These are phyloP conservation scores for Engraulis encrasicolus DNA, from an alignment of 2,113 vertebrate genomes.

Conservation along the genomic window DNA sequence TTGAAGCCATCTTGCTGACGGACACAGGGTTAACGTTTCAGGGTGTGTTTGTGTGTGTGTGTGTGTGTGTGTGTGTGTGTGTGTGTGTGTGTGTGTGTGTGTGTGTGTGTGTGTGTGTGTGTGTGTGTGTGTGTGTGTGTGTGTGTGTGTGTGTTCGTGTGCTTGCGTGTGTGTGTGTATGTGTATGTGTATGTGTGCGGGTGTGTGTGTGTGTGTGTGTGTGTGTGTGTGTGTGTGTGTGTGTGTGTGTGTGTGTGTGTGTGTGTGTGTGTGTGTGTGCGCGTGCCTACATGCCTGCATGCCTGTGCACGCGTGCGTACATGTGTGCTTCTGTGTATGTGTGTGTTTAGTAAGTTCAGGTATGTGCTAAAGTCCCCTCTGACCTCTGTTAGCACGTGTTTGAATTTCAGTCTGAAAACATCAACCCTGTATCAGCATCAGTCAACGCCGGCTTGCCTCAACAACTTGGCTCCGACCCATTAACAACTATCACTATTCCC, in stretches of 20 bases:
- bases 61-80: too few relatives aligned
- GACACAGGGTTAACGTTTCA: neutral
- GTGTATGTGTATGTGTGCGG: too few relatives aligned
- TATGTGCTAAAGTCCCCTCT: neutral
- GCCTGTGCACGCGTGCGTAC: too few relatives aligned
- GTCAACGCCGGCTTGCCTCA: neutral
- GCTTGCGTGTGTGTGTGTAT: too few relatives aligned
- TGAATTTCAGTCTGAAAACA: neutral
- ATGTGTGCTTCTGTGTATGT: too few relatives aligned
- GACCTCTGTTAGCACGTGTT: neutral
- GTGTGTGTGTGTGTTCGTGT: neutral
- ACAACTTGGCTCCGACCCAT: neutral
- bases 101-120: too few relatives aligned
- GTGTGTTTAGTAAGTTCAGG: too few relatives aligned
- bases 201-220: too few relatives aligned
- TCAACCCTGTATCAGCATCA: neutral
- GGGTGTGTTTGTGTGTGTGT: too few relatives aligned
- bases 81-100: too few relatives aligned
- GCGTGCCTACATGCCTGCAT: too few relatives aligned
- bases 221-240: neutral
- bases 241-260: slow-evolving; percentile 17
- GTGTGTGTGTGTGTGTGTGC: slow-evolving; percentile 12
- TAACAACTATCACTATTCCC: neutral
- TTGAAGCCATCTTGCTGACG: neutral
- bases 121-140: too few relatives aligned